Evolutionary conservation across 2,113 vertebrate genomes (phyloP).

Genomic region (Albula glossodonta): DNA sequence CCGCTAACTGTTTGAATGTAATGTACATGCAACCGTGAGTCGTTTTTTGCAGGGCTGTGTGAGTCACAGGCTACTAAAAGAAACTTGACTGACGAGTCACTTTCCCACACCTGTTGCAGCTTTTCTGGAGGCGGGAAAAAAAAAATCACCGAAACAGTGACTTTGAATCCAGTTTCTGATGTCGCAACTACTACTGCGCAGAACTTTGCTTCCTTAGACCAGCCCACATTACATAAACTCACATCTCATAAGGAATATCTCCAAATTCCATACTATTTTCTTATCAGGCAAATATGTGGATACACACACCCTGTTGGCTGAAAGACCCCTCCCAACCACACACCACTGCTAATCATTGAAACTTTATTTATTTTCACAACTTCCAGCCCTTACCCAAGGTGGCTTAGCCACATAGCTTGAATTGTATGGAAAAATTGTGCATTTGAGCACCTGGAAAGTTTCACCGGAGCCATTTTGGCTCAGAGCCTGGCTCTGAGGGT

Average conservation of each 20-base stretch:
- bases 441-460: neutral
- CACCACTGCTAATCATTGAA: too few relatives aligned
- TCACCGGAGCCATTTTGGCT: neutral
- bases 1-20: too few relatives aligned
- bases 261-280: neutral
- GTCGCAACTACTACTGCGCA: neutral
- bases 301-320: neutral
- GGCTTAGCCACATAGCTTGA: neutral
- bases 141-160: neutral
- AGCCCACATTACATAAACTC: neutral
- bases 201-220: neutral
- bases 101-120: conserved; percentile 12
- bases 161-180: neutral
- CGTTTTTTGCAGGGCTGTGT: neutral
- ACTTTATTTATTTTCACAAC: neutral
- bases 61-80: neutral
- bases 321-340: neutral
- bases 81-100: neutral
- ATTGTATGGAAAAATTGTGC: neutral
- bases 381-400: neutral
- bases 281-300: neutral
- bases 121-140: neutral
- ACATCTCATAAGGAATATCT: neutral
- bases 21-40: neutral
- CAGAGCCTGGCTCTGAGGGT: neutral